These are phyloP conservation scores for Actias luna DNA, from an alignment of 2,888 invertebrate genomes.

Conservation along the genomic window DNA sequence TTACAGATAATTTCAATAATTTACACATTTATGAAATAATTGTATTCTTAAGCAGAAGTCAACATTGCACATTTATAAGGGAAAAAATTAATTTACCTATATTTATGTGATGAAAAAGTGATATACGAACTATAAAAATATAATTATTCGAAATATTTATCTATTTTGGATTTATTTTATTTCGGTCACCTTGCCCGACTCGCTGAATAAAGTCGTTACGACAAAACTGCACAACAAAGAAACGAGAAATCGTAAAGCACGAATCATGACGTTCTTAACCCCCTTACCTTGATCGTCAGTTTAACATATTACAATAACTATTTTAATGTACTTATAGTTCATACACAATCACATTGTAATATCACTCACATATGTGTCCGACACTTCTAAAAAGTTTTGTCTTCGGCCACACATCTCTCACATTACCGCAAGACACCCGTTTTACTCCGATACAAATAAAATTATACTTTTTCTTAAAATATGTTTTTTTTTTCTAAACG, in stretches of 20 bases:
- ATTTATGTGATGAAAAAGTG: too few relatives aligned
- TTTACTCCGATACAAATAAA: conserved; percentile 55
- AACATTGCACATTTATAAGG: too few relatives aligned
- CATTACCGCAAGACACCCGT: conserved; percentile 51
- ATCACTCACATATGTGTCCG: conserved; percentile 76
- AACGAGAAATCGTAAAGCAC: not conserved
- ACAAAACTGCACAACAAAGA: not conserved
- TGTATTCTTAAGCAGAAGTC: too few relatives aligned
- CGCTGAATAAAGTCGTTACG: too few relatives aligned
- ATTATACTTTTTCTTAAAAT: conserved; percentile 50
- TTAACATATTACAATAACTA: conserved; percentile 13
- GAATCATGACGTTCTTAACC: not conserved
- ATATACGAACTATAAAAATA: too few relatives aligned
- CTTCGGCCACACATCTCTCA: conserved; percentile 58
- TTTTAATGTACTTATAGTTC: conserved; percentile 72
- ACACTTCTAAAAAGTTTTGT: conserved; percentile 54
- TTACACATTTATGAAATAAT: too few relatives aligned
- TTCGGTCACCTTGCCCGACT: too few relatives aligned
- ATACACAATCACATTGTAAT: conserved; percentile 80
- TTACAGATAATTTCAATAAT: too few relatives aligned
- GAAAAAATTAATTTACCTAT: too few relatives aligned
- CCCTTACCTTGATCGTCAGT: not conserved
- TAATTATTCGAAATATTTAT: too few relatives aligned
- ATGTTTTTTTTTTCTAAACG: conserved; percentile 38
- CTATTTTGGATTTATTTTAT: too few relatives aligned